phyloP scores from a whole-genome alignment of 2,113 vertebrate species.

The Varanus komodoensis region DNA sequence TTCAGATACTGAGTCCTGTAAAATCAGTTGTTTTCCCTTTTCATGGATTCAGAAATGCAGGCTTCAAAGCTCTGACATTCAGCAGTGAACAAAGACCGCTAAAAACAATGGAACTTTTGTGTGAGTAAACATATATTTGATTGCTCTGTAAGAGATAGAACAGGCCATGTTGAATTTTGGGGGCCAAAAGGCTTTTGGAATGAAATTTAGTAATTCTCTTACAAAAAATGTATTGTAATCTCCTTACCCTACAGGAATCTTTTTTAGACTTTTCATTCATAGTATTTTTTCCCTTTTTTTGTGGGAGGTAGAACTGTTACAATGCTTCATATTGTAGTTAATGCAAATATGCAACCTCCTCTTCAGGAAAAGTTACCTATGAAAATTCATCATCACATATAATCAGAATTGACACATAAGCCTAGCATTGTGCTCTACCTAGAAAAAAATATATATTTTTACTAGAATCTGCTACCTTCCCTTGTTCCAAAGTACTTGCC shows the following conservation, averaged over 20 bases:
- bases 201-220: background rate
- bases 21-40: background rate
- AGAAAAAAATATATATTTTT: background rate
- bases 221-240: background rate
- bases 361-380: background rate
- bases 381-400: background rate
- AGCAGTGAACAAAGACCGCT: background rate
- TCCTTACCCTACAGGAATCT: background rate
- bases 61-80: background rate
- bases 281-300: background rate
- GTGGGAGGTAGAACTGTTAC: background rate
- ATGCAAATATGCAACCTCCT: background rate
- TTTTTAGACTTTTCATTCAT: background rate
- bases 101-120: background rate
- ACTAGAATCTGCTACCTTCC: background rate
- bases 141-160: background rate
- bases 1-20: background rate
- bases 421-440: background rate
- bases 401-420: background rate
- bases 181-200: background rate
- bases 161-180: background rate
- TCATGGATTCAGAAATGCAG: background rate
- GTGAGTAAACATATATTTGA: background rate
- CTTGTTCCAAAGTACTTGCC: background rate
- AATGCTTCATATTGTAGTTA: background rate